A percentile compares a stretch with the other conserved stretches of the same genome.
These are phyloP conservation scores for Zoanthus gigantus DNA, from an alignment of 92 coral and sea anemone genomes.

Conservation along the genomic window DNA sequence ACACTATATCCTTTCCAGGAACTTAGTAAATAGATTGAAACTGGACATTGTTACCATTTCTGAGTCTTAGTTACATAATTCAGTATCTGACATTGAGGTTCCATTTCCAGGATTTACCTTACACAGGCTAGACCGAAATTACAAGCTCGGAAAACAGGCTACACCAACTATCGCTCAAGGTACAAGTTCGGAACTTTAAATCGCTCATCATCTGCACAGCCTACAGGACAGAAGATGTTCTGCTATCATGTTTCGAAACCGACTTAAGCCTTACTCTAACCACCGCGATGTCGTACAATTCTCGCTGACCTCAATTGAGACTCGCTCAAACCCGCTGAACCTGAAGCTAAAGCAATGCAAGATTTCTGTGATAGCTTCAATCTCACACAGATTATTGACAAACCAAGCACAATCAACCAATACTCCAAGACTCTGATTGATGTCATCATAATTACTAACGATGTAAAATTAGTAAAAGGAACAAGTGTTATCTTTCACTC, in stretches of 20 bases:
- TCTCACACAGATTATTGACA: conserved; percentile 51
- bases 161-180: conserved; percentile 49
- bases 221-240: conserved; percentile 45
- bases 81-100: neutral
- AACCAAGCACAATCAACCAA: conserved; percentile 54
- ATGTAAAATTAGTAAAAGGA: conserved; percentile 40
- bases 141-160: conserved; percentile 27
- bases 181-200: conserved; percentile 45
- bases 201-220: conserved; percentile 51
- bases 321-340: neutral
- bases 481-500: conserved; percentile 41
- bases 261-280: conserved; percentile 32
- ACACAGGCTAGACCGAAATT: neutral
- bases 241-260: conserved; percentile 22
- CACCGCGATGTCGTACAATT: conserved; percentile 51
- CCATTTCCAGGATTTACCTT: too few species aligned
- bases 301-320: conserved; percentile 41
- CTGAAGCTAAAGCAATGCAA: conserved; percentile 37
- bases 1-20: conserved; percentile 34
- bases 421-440: conserved; percentile 52
- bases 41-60: conserved; percentile 51
- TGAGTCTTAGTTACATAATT: conserved; percentile 20
- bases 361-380: conserved; percentile 46
- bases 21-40: conserved; percentile 34
- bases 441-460: conserved; percentile 32